A percentile compares a stretch with the other conserved stretches of the same genome.
These are phyloP conservation scores for Papilio polyxenes DNA, from an alignment of 1,140 invertebrate genomes.

Conservation along the genomic window DNA sequence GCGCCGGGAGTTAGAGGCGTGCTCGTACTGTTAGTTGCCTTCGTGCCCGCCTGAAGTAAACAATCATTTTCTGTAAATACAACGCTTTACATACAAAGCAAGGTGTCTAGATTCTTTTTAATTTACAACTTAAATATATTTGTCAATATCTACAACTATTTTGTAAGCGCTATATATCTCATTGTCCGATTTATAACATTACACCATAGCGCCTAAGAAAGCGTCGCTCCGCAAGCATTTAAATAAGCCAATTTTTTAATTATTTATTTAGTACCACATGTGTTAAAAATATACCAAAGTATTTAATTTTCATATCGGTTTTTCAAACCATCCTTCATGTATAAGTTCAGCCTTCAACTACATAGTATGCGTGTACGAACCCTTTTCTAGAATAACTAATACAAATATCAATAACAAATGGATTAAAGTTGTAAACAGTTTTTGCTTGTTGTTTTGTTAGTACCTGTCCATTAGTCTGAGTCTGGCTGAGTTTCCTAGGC, in stretches of 20 bases:
- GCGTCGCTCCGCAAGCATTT: neutral
- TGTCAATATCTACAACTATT: too few species aligned
- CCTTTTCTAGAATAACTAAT: neutral
- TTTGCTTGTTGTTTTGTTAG: neutral
- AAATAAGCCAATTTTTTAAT: neutral
- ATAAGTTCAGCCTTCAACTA: neutral
- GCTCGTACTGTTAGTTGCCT: constrained; percentile 75
- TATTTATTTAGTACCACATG: neutral
- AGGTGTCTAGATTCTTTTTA: neutral
- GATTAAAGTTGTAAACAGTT: neutral
- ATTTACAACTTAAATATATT: constrained; percentile 2
- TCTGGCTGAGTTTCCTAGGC: constrained; percentile 71
- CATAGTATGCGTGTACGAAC: too few species aligned
- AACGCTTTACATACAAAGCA: constrained; percentile 21
- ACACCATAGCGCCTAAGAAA: neutral
- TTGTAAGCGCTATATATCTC: too few species aligned
- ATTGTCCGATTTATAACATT: neutral
- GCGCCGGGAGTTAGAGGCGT: constrained; percentile 71
- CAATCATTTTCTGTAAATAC: constrained; percentile 41
- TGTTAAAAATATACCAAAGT: neutral
- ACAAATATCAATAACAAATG: neutral
- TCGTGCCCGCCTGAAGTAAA: constrained; percentile 69
- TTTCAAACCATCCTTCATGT: neutral
- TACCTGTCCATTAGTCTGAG: constrained; percentile 59
- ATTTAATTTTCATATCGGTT: neutral